Percentiles rank a stretch among this genome's conserved stretches.
Evolutionary conservation across 2,113 vertebrate genomes (phyloP).

Genomic region (Pogona vitticeps): DNA sequence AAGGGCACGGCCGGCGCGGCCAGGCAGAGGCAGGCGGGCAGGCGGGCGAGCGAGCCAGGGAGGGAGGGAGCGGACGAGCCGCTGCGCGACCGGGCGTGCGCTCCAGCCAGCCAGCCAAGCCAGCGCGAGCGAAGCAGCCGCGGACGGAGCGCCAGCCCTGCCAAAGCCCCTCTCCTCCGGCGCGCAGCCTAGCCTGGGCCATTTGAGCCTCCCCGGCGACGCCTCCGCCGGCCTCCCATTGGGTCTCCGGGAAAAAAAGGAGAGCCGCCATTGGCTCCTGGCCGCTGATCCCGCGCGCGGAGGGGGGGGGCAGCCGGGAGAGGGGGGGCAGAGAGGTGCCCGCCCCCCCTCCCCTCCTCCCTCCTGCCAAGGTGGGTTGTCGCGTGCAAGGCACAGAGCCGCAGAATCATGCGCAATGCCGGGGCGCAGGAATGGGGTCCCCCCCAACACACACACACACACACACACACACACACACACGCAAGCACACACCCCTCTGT

Average conservation of each 20-base stretch:
- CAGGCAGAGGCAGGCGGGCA: too few relatives aligned
- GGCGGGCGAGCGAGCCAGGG: background rate
- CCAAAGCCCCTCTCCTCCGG: conserved; percentile 55
- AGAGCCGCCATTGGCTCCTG: conserved; percentile 78
- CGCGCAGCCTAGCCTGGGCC: conserved; percentile 86
- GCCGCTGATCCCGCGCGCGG: conserved; percentile 66
- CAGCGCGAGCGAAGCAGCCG: conserved; percentile 77
- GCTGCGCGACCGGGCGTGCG: conserved; percentile 68
- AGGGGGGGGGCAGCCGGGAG: conserved; percentile 64
- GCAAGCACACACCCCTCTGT: conserved; percentile 14
- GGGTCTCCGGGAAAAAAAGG: conserved; percentile 65
- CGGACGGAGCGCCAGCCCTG: conserved; percentile 60
- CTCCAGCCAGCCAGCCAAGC: too few relatives aligned
- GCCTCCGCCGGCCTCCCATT: conserved; percentile 62
- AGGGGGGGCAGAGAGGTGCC: conserved; percentile 33
- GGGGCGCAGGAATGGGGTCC: conserved; percentile 37
- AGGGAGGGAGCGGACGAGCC: too few relatives aligned
- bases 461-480: conserved; percentile 7
- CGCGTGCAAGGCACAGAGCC: conserved; percentile 88
- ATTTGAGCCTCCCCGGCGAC: conserved; percentile 73
- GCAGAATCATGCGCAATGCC: conserved; percentile 99
- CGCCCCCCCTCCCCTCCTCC: conserved; percentile 75
- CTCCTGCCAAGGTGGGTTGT: conserved; percentile 94
- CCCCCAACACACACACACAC: too few relatives aligned
- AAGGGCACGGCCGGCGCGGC: background rate